Base-by-base conservation (phyloP, 2,888 invertebrate genomes). In the Hermodice carunculata region DNA sequence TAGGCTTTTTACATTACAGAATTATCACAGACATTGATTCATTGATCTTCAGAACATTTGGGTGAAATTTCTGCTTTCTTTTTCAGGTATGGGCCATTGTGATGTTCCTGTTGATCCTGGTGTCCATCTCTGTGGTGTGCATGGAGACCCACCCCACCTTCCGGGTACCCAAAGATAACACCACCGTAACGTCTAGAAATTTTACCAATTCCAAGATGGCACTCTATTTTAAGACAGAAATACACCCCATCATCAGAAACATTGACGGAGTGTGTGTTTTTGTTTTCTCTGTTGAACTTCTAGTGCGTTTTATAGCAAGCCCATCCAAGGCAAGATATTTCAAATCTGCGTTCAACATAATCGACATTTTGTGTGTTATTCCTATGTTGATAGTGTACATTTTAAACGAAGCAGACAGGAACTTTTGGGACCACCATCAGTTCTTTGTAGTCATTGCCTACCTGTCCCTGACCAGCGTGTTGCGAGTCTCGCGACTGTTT, bases 41-140 rank as follows among this genome's bases (percentile, higher is more conserved):
- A 37, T 14, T n/a, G n/a, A n/a, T 17, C 24, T 14, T 51, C 51
- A 11, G 29, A 26, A 28, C 51, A 14, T 17, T 51, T n/a, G n/a
- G n/a, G n/a, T n/a, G n/a, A n/a, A n/a, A n/a, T n/a, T n/a, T n/a
- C n/a, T n/a, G n/a, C n/a, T n/a, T 49, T 60, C 40, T 60, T n/a
- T 76, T 78, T 64, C 76, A 80, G 78, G 37, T 76, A 19, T 80
- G 76, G 69, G 73, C 76, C 4, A 49, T 67, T 17, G 19, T 73
- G 17, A 76, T 76, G 61, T 73, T 76, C 64, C 51, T 74, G 6
- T 64, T 80, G 17, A 71, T 78, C 0, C 51, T 78, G 19, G 8
- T 76, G 26, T 73, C 76, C 34, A 76, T 80, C 28, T 31, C 71
- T 2, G 72, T 69, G n/a, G 63, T 77, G 19, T 77, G 75, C 59